These are phyloP conservation scores for Pleuronectes platessa DNA, from an alignment of 2,113 vertebrate species.

Conservation along the genomic window DNA sequence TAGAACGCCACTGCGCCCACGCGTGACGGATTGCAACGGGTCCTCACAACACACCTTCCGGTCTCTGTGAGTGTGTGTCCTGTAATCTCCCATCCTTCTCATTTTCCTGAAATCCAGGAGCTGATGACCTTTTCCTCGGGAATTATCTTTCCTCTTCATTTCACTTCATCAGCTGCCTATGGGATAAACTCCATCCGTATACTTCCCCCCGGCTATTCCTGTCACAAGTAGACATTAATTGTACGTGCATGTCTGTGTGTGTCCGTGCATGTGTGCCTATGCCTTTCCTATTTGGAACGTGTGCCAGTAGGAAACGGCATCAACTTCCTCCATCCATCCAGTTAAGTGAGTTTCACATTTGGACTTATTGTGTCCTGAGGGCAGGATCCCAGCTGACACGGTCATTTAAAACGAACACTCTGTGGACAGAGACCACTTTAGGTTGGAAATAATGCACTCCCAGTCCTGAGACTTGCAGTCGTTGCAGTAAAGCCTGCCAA, in stretches of 20 bases:
- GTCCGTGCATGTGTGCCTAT: neutral
- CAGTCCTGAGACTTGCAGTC: conserved; percentile 15
- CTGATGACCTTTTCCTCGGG: conserved; percentile 57
- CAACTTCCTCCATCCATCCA: conserved; percentile 27
- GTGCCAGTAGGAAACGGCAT: conserved; percentile 26
- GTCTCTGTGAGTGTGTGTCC: neutral
- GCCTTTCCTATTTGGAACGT: neutral
- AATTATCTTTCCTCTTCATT: conserved; percentile 60
- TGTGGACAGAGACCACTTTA: conserved; percentile 26
- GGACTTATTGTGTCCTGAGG: conserved; percentile 46
- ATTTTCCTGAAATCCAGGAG: conserved; percentile 27
- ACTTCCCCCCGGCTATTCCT: conserved; percentile 11
- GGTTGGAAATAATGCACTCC: conserved; percentile 35
- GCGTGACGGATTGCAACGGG: conserved; percentile 53
- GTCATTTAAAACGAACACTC: conserved; percentile 42
- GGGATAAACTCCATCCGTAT: conserved; percentile 14
- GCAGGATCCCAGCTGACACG: conserved; percentile 33
- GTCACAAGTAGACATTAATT: conserved; percentile 12
- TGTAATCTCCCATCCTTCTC: conserved; percentile 11
- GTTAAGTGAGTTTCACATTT: conserved; percentile 49
- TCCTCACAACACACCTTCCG: conserved; percentile 37
- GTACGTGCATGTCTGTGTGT: conserved; percentile 1
- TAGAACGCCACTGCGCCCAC: conserved; percentile 38
- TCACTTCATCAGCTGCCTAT: conserved; percentile 30
- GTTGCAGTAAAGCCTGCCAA: conserved; percentile 5